Base-by-base conservation (phyloP, 2,888 invertebrate genomes). In the Actias luna region DNA sequence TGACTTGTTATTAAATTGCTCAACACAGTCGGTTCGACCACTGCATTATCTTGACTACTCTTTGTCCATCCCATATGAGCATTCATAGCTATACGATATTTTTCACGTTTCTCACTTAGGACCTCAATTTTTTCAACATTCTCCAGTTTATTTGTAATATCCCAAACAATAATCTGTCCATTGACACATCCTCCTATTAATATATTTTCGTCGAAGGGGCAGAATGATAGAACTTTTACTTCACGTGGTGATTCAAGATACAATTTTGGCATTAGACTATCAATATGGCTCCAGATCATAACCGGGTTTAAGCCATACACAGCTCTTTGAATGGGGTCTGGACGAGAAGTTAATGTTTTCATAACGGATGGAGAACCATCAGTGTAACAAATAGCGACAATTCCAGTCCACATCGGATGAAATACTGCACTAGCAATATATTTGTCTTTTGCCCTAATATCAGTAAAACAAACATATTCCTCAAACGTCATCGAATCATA, bases 281-380 rank as follows among this genome's bases (percentile, higher is more conserved):
- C 96, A 33, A 93, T 91, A 67, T 96, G 95, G 69, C 96, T 95
- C 96, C 97, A 97, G 69, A 96, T 92, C 65, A 96, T 87, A 1
- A 96, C 95, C 0, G 94, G 94, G 80, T 96, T 95, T 2, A 93
- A 81, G 4, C 94, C 94, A 62, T 95, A 93, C 0, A 94, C 93
- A 0, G 94, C 93, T 72, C 93, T 86, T 77, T 93, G 89, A 27
- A 94, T 92, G 1, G 85, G 83, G 74, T 94, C 94, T 7, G 81
- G 78, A 5, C 85, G 84, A 75, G 88, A 70, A 77, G 83, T 76
- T 68, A 87, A 65, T 33, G 74, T 79, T 73, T 89, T 93, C 78
- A 92, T 88, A 42, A 85, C 86, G 35, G 91, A 89, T 1, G 93
- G 90, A 0, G 94, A 93, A 42, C 83, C 89, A 70, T 95, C 94